These are phyloP conservation scores for Halictus rubicundus DNA, from an alignment of 1,140 invertebrate genomes.

Conservation along the genomic window DNA sequence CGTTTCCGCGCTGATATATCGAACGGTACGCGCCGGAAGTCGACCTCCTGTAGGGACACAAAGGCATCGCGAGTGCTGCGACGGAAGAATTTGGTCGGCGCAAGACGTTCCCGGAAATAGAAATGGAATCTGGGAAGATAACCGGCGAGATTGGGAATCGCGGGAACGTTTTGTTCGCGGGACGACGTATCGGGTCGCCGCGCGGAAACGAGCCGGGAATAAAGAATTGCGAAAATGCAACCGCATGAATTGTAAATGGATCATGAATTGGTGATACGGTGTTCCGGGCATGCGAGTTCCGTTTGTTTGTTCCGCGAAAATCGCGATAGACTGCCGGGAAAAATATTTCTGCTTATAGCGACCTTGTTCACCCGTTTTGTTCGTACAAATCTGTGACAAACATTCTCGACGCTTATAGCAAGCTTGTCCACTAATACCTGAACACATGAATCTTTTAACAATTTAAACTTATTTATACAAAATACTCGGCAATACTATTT, in stretches of 20 bases:
- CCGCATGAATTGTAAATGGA: slow-evolving; percentile 2
- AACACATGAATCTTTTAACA: no score
- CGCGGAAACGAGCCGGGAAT: slow-evolving; percentile 2
- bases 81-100: not conserved
- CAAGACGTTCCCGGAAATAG: not conserved
- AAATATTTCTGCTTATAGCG: no score
- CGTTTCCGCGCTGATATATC: not conserved
- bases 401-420: no score
- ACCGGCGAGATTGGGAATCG: not conserved
- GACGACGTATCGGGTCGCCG: not conserved
- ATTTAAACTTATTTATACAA: no score
- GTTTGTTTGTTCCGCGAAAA: not conserved
- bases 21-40: not conserved
- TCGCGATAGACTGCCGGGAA: no score
- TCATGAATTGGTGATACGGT: slow-evolving; percentile 12
- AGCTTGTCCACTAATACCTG: no score
- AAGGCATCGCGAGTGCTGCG: not conserved
- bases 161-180: not conserved
- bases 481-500: no score
- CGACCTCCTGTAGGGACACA: not conserved
- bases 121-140: not conserved
- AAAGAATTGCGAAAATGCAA: not conserved
- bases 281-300: not conserved
- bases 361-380: no score
- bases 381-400: no score